Conservation (phyloP, 1,140 invertebrate species). For the Anagrus nilaparvatae region DNA sequence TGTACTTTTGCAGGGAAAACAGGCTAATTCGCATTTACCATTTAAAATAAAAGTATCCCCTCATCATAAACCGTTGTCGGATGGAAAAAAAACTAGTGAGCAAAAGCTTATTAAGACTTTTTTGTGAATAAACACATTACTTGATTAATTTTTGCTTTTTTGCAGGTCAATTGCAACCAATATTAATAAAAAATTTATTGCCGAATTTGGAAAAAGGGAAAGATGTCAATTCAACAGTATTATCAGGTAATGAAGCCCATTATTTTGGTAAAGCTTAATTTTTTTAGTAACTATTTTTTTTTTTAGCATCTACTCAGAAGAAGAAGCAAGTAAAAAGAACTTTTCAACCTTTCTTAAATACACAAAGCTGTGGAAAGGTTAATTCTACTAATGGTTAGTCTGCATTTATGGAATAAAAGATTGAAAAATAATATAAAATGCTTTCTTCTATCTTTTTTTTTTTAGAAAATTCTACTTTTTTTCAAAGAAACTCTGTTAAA, state of each 20-base stretch:
- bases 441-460: neutral
- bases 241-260: slow-evolving; percentile 9
- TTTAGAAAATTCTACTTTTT: slow-evolving; percentile 1
- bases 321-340: slow-evolving; percentile 11
- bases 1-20: slow-evolving; percentile 10
- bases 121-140: neutral
- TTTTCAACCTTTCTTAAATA: slow-evolving; percentile 4
- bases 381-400: slow-evolving; percentile 13
- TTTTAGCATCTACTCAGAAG: slow-evolving; percentile 13
- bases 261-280: too few species aligned
- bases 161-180: slow-evolving; percentile 13
- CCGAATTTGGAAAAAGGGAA: slow-evolving; percentile 9
- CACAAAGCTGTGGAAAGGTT: slow-evolving; percentile 9
- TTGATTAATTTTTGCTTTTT: slow-evolving; percentile 3
- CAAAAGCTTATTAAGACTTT: neutral
- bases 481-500: slow-evolving; percentile 2
- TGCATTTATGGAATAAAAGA: too few species aligned
- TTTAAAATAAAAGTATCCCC: slow-evolving; percentile 13
- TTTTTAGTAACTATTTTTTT: neutral
- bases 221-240: slow-evolving; percentile 2
- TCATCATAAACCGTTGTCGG: slow-evolving; percentile 9
- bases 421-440: too few species aligned
- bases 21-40: slow-evolving; percentile 10
- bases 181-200: slow-evolving; percentile 15
- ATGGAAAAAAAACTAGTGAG: slow-evolving; percentile 12